Evolutionary conservation across 2,113 vertebrate genomes (phyloP), one percentile per base, ranked within the genome.

Genomic region (Cryptomyrus ogoouensis): DNA sequence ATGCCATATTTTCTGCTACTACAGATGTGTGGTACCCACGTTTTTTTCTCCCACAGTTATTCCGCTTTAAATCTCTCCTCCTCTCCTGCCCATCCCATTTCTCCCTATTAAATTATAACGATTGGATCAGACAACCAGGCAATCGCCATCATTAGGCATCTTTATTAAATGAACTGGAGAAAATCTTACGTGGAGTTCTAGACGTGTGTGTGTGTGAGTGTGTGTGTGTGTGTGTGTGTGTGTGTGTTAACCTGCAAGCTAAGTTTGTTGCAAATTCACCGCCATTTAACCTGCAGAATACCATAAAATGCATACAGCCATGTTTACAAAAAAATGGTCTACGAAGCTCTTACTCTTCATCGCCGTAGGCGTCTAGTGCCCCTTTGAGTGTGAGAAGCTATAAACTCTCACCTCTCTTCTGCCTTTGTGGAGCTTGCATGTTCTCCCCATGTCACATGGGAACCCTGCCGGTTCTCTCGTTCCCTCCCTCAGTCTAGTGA

Each of bases 141-240:
- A 62, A 56, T 83, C 49, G 80, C 5, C 21, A 85, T 85, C 56
- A 90, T 90, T 62, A 90, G 56, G 56, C 83, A 5, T 70, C 42
- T 85, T 90, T 86, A 90, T 85, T 85, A 66, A 90, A 90, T 84
- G 56, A 90, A 86, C 83, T n/a, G 83, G 19, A 44, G 85, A 53
- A 42, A 89, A 52, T 47, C 62, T 77, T 46, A 27, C 6, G 15
- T 77, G 66, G 27, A 24, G 44, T 35, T 12, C 42, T 83, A 90
- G 56, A 86, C 27, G 42, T 90, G 4, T 24, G 24, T 39, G 56
- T 66, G 56, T 46, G 44, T 46, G 44, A 7, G 58, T 62, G 50
- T 52, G 50, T 52, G 50, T 50, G 15, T 17, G 50, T 17, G 49
- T 50, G 49, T 13, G 49, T 50, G 49, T 62, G 44, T 46, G 44